Percentiles rank a stretch among this genome's conserved stretches.
These are phyloP conservation scores for Anguilla anguilla DNA, from an alignment of 2,797 vertebrate species.

Conservation along the genomic window DNA sequence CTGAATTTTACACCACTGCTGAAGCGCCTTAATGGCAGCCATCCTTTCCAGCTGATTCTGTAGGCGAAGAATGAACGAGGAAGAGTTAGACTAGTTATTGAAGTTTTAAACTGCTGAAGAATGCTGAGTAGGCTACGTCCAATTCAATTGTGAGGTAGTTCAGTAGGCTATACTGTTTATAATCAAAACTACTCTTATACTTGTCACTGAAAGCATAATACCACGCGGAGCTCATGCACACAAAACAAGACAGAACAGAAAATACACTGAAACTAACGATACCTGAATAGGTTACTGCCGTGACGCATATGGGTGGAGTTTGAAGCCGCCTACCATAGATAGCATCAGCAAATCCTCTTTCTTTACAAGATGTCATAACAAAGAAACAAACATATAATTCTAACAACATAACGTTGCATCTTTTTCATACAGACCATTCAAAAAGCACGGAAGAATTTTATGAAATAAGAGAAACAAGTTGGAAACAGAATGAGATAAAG, in stretches of 20 bases:
- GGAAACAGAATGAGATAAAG: too few species aligned
- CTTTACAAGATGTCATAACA: not conserved
- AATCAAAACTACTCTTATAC: not conserved
- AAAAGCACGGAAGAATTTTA: not conserved
- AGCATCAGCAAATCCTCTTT: not conserved
- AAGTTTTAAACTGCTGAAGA: constrained; percentile 2
- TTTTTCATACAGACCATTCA: not conserved
- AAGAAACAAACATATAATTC: not conserved
- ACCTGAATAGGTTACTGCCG: constrained; percentile 22
- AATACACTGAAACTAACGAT: not conserved
- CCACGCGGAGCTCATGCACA: not conserved
- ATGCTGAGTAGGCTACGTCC: not conserved
- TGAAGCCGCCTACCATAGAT: not conserved
- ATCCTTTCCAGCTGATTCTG: constrained; percentile 61
- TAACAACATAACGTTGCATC: not conserved
- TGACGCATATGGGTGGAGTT: constrained; percentile 21
- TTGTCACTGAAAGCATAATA: not conserved
- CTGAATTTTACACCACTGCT: constrained; percentile 90
- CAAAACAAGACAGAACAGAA: not conserved
- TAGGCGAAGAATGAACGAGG: not conserved
- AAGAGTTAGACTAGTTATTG: too few species aligned
- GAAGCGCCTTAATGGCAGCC: constrained; percentile 88
- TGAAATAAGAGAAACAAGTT: too few species aligned
- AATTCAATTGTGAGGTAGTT: not conserved
- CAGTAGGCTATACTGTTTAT: not conserved